Evolutionary conservation across 2,797 vertebrate genomes (phyloP).

Genomic region (Diplodus puntazzo): DNA sequence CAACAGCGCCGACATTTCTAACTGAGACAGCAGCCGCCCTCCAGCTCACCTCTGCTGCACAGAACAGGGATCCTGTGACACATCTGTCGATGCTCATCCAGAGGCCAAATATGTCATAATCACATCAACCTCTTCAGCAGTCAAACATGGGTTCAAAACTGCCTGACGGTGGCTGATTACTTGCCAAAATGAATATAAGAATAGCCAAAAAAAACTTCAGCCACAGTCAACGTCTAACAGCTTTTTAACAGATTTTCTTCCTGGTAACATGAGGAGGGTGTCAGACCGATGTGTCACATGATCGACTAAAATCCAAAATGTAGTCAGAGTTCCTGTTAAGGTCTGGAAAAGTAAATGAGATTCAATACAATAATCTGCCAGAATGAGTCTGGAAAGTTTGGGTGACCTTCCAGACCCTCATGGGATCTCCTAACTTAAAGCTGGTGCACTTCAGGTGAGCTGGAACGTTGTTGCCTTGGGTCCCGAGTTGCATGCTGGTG

Average conservation of each 20-base stretch:
- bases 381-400: neutral
- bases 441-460: neutral
- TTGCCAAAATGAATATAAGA: slow-evolving; percentile 32
- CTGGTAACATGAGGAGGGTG: neutral
- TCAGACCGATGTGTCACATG: neutral
- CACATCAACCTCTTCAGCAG: neutral
- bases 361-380: too few species aligned
- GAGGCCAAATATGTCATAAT: neutral
- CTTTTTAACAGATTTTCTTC: too few species aligned
- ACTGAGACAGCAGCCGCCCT: slow-evolving; percentile 28
- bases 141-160: neutral
- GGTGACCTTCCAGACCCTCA: neutral
- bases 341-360: neutral
- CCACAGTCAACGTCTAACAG: neutral
- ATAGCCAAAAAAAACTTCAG: neutral
- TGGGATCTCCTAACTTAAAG: neutral
- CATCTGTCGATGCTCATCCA: neutral
- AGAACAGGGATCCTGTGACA: neutral
- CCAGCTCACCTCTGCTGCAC: slow-evolving; percentile 10
- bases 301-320: neutral
- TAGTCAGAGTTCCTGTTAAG: neutral
- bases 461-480: neutral
- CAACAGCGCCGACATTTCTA: slow-evolving; percentile 87
- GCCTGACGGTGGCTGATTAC: neutral
- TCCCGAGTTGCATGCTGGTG: slow-evolving; percentile 49